Percentiles rank a stretch among this genome's conserved stretches.
Conservation (phyloP, 2,888 invertebrate species). For the Limenitis camilla region DNA sequence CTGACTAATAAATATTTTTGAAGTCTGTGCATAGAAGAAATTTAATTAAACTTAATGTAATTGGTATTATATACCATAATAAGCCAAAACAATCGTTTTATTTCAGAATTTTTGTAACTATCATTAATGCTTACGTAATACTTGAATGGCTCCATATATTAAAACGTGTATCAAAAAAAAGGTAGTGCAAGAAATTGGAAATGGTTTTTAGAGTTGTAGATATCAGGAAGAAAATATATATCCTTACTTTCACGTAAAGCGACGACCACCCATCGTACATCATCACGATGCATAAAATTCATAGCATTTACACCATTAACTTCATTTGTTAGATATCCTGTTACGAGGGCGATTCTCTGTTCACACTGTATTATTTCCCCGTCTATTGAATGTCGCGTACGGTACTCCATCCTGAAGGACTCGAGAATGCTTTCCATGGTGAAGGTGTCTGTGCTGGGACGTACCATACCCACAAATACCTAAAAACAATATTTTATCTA, state of each 20-base stretch:
- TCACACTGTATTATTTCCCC: conserved; percentile 92
- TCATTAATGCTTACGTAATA: too few species aligned
- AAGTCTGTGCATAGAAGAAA: too few species aligned
- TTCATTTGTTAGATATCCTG: conserved; percentile 91
- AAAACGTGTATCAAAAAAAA: too few species aligned
- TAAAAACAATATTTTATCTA: conserved; percentile 22
- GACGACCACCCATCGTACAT: conserved; percentile 89
- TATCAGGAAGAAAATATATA: neutral
- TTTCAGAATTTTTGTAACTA: too few species aligned
- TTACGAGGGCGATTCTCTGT: conserved; percentile 90
- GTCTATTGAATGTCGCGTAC: conserved; percentile 89
- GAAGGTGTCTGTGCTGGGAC: conserved; percentile 77
- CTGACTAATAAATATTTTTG: too few species aligned
- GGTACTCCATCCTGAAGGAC: conserved; percentile 83
- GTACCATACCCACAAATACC: conserved; percentile 81
- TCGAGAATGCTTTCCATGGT: conserved; percentile 52
- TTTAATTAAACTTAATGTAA: too few species aligned
- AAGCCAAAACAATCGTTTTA: too few species aligned
- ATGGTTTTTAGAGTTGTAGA: too few species aligned
- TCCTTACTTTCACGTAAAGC: conserved; percentile 82
- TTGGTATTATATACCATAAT: too few species aligned
- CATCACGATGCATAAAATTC: conserved; percentile 90
- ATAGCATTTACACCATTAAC: conserved; percentile 90
- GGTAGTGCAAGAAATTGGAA: too few species aligned
- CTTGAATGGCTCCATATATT: too few species aligned